Percentiles rank a stretch among this genome's conserved stretches.
Conservation (phyloP, 1,140 invertebrate species). For the Drosophila auraria region DNA sequence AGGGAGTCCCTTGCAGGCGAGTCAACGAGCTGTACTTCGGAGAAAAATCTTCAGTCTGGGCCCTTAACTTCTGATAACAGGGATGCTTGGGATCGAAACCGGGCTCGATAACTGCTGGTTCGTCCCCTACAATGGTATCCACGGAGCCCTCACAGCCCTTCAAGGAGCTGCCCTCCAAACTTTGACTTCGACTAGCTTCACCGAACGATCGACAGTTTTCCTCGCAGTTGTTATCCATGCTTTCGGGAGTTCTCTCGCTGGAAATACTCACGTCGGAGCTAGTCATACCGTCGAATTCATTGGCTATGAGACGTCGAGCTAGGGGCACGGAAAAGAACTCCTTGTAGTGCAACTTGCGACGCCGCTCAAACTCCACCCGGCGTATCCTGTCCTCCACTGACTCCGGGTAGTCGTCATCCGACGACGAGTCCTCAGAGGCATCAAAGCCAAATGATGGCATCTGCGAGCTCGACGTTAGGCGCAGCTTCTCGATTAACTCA, state of each 20-base stretch:
- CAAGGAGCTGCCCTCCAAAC: neutral
- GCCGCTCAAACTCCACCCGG: conserved; percentile 61
- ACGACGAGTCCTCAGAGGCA: conserved; percentile 65
- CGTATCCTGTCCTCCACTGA: conserved; percentile 60
- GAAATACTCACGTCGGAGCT: conserved; percentile 7
- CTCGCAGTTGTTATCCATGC: accelerated
- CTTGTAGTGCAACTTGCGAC: conserved; percentile 66
- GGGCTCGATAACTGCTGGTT: conserved; percentile 25
- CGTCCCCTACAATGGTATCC: too few species aligned
- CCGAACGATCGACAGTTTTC: neutral
- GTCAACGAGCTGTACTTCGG: neutral
- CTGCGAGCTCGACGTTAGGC: conserved; percentile 37
- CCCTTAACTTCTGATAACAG: conserved; percentile 56
- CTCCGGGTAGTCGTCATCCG: conserved; percentile 67
- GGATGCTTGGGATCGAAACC: conserved; percentile 43
- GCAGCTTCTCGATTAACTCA: conserved; percentile 89
- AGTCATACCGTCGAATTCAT: conserved; percentile 45
- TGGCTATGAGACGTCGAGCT: conserved; percentile 58
- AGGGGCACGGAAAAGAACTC: conserved; percentile 58
- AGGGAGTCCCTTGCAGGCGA: conserved; percentile 3
- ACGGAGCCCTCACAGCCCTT: neutral
- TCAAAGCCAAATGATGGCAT: conserved; percentile 68
- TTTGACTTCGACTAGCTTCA: neutral
- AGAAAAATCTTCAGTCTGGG: neutral
- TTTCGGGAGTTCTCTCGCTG: neutral